A percentile compares a stretch with the other conserved stretches of the same genome.
Evolutionary conservation across 2,797 vertebrate genomes (phyloP).

Genomic region (Synanceia verrucosa): DNA sequence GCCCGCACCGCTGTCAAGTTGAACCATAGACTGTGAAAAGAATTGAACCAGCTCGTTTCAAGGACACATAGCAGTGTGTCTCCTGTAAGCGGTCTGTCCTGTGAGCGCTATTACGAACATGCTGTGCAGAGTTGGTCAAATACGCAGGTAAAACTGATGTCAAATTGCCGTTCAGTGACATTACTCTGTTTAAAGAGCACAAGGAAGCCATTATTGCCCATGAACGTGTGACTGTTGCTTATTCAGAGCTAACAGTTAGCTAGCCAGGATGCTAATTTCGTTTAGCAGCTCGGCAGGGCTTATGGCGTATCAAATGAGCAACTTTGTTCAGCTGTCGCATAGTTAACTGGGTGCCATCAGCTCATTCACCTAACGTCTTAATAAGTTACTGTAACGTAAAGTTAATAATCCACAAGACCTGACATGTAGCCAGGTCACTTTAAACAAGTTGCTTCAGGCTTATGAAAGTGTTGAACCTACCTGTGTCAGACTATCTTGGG

Average conservation of each 20-base stretch:
- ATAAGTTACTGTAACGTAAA: too few species aligned
- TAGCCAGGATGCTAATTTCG: slow-evolving; percentile 48
- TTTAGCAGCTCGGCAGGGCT: slow-evolving; percentile 34
- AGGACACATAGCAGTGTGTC: slow-evolving; percentile 68
- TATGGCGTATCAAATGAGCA: slow-evolving; percentile 34
- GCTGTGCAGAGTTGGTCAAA: slow-evolving; percentile 77
- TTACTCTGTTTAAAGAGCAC: not conserved
- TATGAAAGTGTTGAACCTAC: not conserved
- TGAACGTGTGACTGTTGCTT: slow-evolving; percentile 43
- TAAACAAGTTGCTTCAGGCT: not conserved
- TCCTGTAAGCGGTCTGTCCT: rapidly evolving
- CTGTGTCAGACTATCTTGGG: not conserved
- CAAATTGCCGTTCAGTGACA: not conserved
- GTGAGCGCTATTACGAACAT: slow-evolving; percentile 55
- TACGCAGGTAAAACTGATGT: slow-evolving; percentile 80
- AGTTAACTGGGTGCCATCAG: not conserved
- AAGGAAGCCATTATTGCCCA: not conserved
- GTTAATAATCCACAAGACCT: not conserved
- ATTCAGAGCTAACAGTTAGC: slow-evolving; percentile 42
- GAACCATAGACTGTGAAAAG: too few species aligned
- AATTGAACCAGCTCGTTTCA: slow-evolving; percentile 75
- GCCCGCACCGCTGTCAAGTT: slow-evolving; percentile 61
- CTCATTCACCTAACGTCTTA: not conserved
- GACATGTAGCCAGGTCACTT: not conserved
- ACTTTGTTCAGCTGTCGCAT: not conserved